phyloP scores from a whole-genome alignment of 30 jellyfish, hydroid and myxozoan genomes.

The Catostylus mosaicus region DNA sequence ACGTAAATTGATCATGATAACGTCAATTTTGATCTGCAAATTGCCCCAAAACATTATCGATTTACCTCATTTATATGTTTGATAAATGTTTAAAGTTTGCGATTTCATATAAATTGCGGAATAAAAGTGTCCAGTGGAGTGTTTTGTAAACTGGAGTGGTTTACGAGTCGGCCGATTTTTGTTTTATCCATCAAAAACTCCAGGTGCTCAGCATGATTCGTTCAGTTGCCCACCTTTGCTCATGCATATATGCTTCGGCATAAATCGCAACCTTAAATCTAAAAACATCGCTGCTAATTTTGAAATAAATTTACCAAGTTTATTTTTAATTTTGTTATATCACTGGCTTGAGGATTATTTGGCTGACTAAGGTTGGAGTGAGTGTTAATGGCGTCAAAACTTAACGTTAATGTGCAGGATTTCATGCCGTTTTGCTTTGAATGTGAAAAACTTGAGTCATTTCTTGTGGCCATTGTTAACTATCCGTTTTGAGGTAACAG shows the following conservation, averaged over 20 bases:
- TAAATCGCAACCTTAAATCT: too few relatives aligned
- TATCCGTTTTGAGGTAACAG: not conserved
- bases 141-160: not conserved
- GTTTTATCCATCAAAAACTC: constrained; percentile 26
- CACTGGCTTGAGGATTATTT: too few relatives aligned
- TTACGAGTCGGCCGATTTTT: constrained; percentile 35
- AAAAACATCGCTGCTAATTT: too few relatives aligned
- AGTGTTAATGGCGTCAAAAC: too few relatives aligned
- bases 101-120: constrained; percentile 7
- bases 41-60: too few relatives aligned
- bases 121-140: constrained; percentile 2
- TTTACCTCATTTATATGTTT: too few relatives aligned
- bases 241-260: not conserved
- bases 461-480: not conserved
- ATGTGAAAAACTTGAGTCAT: not conserved
- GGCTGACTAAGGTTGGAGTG: too few relatives aligned
- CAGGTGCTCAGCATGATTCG: constrained; percentile 62
- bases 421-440: not conserved
- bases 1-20: too few relatives aligned
- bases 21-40: too few relatives aligned
- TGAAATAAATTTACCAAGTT: too few relatives aligned
- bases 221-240: not conserved
- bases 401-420: not conserved
- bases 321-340: too few relatives aligned
- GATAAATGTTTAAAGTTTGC: not conserved